Base-by-base conservation (phyloP, 1,140 invertebrate species). In the Drosophila cardini region DNA sequence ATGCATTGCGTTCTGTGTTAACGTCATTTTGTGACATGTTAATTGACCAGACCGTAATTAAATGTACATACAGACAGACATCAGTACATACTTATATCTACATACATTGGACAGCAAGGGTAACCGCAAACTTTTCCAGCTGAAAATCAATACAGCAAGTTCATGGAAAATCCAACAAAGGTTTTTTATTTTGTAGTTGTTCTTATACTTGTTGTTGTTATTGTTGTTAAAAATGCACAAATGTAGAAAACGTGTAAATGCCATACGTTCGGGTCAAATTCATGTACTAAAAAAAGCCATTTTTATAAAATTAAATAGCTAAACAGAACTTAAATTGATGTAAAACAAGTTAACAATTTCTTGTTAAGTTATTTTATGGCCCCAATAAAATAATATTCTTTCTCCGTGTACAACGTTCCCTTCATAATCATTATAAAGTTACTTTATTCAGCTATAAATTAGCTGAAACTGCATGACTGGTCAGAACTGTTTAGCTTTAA, bases 141-240 rank as follows among this genome's bases (percentile, higher is more conserved):
- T 82, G 57, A 86, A 86, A 87, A 86, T 87, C 83, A 86, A 86
- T 87, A 77, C 36, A 60, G 76, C 79, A 86, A 85, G 82, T 85
- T 85, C 83, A 85, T 81, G 82, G 82, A 78, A 87, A 86, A 76
- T 34, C 56, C 50, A 52, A 42, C 57, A 70, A 43, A 43, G 38
- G n/a, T 30, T 32, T 38, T 26, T 2, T 2, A 26, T 4, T 4
- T 26, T 4, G 21, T 26, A 26, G 21, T 26, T 26, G 21, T n/a
- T n/a, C n/a, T n/a, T n/a, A n/a, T n/a, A n/a, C n/a, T 26, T 4
- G 21, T 26, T 4, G 21, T 26, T 26, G 21, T 26, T 26, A 5
- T 26, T 26, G 21, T 26, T 16, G 10, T 32, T 46, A 10, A 71
- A 67, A 58, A 67, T 72, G 60, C 40, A 55, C 48, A 52, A 52